phyloP scores from a whole-genome alignment of 2,113 vertebrate genomes.

The Stegostoma tigrinum region DNA sequence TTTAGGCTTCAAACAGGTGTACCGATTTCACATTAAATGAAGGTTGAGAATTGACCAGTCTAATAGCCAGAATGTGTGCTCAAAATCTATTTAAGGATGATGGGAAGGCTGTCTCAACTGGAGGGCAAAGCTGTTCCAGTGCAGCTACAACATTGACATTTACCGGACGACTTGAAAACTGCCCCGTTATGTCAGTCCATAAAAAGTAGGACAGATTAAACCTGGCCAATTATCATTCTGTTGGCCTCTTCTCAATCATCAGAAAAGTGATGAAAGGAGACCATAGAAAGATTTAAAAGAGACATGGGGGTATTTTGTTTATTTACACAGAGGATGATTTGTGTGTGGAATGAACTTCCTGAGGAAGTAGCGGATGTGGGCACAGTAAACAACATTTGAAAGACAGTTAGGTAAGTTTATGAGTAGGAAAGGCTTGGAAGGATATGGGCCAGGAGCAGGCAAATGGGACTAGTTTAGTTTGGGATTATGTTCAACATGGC shows the following conservation, averaged over 20 bases:
- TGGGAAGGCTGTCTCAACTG: not conserved
- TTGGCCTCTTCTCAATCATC: not conserved
- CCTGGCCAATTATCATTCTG: no score
- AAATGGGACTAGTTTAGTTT: no score
- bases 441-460: no score
- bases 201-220: not conserved
- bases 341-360: no score
- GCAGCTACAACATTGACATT: not conserved
- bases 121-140: not conserved
- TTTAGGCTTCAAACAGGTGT: not conserved
- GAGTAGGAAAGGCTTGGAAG: no score
- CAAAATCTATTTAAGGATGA: not conserved
- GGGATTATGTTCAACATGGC: no score
- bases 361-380: no score
- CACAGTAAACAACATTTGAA: no score
- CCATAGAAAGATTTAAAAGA: no score
- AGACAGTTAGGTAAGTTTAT: no score
- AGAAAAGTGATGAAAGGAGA: not conserved
- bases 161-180: not conserved
- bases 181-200: not conserved
- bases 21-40: not conserved
- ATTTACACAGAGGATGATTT: no score
- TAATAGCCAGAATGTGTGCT: not conserved
- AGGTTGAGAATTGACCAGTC: not conserved
- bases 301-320: no score